Conservation (phyloP, 2,888 invertebrate genomes). For the Scaptomyza reducta region DNA sequence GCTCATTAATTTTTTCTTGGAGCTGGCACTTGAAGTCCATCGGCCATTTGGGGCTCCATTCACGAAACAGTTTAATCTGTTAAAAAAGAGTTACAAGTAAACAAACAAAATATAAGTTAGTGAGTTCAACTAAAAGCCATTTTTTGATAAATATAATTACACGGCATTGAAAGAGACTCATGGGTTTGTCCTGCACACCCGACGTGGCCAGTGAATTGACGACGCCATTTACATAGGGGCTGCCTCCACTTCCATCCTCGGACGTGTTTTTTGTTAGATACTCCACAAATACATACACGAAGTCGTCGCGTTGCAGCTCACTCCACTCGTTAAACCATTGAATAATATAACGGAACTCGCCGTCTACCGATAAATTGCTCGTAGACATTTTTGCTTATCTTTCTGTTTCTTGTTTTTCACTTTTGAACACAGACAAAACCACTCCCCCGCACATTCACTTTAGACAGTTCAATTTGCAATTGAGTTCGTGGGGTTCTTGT, state of each 20-base stretch:
- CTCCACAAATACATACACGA: slow-evolving; percentile 90
- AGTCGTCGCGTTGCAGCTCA: slow-evolving; percentile 93
- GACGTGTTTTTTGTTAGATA: slow-evolving; percentile 84
- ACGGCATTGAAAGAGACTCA: slow-evolving; percentile 92
- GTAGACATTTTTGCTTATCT: slow-evolving; percentile 84
- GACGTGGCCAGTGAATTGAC: slow-evolving; percentile 88
- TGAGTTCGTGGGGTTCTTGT: slow-evolving; percentile 4
- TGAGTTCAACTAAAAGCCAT: not conserved
- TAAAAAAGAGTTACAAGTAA: slow-evolving; percentile 44
- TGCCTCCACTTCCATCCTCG: slow-evolving; percentile 75
- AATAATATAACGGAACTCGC: slow-evolving; percentile 91
- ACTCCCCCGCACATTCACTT: slow-evolving; percentile 50
- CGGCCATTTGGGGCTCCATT: slow-evolving; percentile 93
- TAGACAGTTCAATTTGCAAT: slow-evolving; percentile 17
- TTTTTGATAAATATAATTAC: slow-evolving; percentile 84
- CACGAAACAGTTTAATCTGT: slow-evolving; percentile 91
- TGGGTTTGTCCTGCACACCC: slow-evolving; percentile 90
- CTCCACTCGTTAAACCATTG: slow-evolving; percentile 96
- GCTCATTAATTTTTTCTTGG: slow-evolving; percentile 88
- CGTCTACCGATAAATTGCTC: slow-evolving; percentile 87
- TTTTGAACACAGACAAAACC: slow-evolving; percentile 26
- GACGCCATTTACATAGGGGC: slow-evolving; percentile 89
- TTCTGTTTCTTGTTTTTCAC: slow-evolving; percentile 37
- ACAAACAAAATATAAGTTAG: slow-evolving; percentile 13
- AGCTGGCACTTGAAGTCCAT: slow-evolving; percentile 89